Conservation (phyloP, 1,140 invertebrate species). For the Lineus longissimus region DNA sequence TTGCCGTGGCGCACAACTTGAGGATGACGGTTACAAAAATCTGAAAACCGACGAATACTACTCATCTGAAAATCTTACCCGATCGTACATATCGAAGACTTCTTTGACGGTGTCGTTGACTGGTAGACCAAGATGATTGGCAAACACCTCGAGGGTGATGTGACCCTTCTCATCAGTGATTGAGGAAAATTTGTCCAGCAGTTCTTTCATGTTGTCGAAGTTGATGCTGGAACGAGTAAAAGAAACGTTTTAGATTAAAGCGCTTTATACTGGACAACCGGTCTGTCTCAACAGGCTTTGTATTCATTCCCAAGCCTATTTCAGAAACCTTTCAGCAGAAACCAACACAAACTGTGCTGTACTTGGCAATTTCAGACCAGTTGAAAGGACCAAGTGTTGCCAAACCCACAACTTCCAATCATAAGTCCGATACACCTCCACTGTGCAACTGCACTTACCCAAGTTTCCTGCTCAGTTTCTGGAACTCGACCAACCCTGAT, state of each 20-base stretch:
- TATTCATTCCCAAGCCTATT: too few species aligned
- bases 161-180: slow-evolving; percentile 52
- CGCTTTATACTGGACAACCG: too few species aligned
- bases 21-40: too few species aligned
- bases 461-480: slow-evolving; percentile 63
- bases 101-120: slow-evolving; percentile 59
- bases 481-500: slow-evolving; percentile 69
- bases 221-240: slow-evolving; percentile 29
- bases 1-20: too few species aligned
- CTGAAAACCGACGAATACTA: too few species aligned
- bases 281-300: too few species aligned
- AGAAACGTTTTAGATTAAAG: slow-evolving; percentile 4
- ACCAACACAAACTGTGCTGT: too few species aligned
- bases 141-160: slow-evolving; percentile 63
- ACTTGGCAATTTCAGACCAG: too few species aligned
- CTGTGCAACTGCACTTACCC: slow-evolving; percentile 34
- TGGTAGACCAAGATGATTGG: slow-evolving; percentile 61
- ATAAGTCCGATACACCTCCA: too few species aligned
- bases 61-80: slow-evolving; percentile 59
- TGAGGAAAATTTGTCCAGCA: slow-evolving; percentile 48
- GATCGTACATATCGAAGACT: slow-evolving; percentile 68
- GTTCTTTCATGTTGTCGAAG: slow-evolving; percentile 35
- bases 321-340: too few species aligned
- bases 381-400: too few species aligned
- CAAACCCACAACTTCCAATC: too few species aligned